Conservation (phyloP, 2,797 vertebrate genomes). For the Podarcis lilfordi region DNA sequence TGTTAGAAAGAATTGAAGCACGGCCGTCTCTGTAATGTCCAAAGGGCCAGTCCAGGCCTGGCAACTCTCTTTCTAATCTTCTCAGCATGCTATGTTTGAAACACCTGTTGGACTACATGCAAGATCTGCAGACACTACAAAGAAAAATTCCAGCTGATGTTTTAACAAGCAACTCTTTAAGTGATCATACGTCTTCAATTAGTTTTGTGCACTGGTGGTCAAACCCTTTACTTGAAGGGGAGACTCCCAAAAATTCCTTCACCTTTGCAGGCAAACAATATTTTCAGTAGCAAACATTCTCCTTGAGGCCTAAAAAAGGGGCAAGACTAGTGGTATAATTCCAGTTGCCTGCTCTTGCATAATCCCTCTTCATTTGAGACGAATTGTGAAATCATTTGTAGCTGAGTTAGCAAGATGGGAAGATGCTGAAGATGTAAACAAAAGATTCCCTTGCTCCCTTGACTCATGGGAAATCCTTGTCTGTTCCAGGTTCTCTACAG, state of each 20-base stretch:
- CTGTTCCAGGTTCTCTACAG: not conserved
- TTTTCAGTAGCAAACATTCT: not conserved
- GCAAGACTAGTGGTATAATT: not conserved
- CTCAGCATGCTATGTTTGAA: not conserved
- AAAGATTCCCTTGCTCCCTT: not conserved
- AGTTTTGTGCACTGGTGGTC: no score
- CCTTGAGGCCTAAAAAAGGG: not conserved
- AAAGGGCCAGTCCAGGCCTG: not conserved
- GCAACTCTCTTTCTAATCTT: not conserved
- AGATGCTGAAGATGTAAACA: not conserved
- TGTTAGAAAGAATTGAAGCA: not conserved
- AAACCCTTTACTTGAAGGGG: not conserved
- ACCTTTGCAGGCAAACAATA: not conserved
- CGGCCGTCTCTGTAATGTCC: not conserved
- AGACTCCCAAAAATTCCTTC: not conserved
- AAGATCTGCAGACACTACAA: not conserved
- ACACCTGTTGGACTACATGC: not conserved
- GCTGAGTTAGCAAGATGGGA: not conserved
- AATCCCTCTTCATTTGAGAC: not conserved
- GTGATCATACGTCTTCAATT: no score
- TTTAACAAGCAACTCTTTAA: no score
- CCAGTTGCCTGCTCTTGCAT: not conserved
- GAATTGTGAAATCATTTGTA: not conserved
- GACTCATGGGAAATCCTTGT: not conserved
- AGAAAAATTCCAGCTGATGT: no score